Base-by-base conservation (phyloP, 2,888 invertebrate genomes). In the Thereva nobilitata region DNA sequence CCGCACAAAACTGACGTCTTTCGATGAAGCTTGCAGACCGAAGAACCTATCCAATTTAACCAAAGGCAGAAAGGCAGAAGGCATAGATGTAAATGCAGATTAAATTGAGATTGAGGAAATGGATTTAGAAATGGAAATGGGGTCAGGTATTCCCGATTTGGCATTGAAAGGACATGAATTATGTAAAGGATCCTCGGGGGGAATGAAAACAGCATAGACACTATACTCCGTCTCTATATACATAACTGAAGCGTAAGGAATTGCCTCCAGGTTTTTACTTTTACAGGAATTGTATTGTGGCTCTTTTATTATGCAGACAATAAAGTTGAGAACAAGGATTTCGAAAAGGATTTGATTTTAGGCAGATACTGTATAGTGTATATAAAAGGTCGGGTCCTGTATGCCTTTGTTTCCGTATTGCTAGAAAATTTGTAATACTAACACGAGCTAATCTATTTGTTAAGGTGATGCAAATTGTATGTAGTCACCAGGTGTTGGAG, bases 31-130 rank as follows among this genome's bases (percentile, higher is more conserved):
- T 23, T 23, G 23, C 23, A 23, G 23, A 23, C 23, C 23, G 23
- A 23, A 23, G 23, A 23, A 23, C 23, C 23, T 23, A 23, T 23
- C 23, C 23, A 23, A 23, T 23, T 23, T 23, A 23, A 23, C 23
- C 23, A 23, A 23, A 23, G 23, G 61, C 50, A 61, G 61, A 61
- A 61, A 61, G 49, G 50, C 50, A 61, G 50, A 61, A 61, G 49
- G 50, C 50, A 61, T 61, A 61, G 61, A 61, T 61, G 61, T 61
- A 61, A 61, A 61, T 61, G 61, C 61, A 61, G 61, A 61, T 61
- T 61, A 61, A 61, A 61, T 61, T 50, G 50, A 61, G 61, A 61
- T 61, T 61, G 61, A 61, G 50, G 61, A 61, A 61, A 61, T 41
- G 61, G 50, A 61, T 61, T 61, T 61, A n/a, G 61, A 50, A 50